A percentile compares a stretch with the other conserved stretches of the same genome.
Evolutionary conservation across 2,888 invertebrate species (phyloP).

Genomic region (Anagyrus pseudococci): DNA sequence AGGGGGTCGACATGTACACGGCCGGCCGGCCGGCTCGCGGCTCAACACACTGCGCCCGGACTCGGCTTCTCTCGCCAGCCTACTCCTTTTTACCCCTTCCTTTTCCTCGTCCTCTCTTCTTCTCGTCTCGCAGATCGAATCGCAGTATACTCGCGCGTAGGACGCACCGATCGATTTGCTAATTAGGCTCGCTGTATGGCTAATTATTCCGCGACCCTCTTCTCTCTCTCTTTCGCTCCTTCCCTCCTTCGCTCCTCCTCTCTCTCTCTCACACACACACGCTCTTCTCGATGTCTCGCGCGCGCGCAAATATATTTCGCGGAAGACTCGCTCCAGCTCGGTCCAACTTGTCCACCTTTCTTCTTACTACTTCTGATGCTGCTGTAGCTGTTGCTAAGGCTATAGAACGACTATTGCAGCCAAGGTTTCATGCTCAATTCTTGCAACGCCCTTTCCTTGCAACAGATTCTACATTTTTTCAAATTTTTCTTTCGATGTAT

Average conservation of each 20-base stretch:
- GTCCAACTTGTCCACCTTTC: too few relatives aligned
- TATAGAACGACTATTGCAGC: too few relatives aligned
- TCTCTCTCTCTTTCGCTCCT: not conserved
- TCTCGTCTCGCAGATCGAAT: slow-evolving; percentile 21
- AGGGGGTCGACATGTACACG: slow-evolving; percentile 32
- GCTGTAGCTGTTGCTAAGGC: too few relatives aligned
- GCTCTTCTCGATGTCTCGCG: not conserved
- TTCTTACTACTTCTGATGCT: too few relatives aligned
- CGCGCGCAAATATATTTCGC: not conserved
- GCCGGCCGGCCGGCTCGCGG: not conserved
- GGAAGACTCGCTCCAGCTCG: too few relatives aligned
- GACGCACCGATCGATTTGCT: slow-evolving; percentile 46
- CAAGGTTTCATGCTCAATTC: too few relatives aligned
- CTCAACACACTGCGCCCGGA: too few relatives aligned
- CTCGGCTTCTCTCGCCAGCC: not conserved
- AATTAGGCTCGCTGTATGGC: slow-evolving; percentile 48
- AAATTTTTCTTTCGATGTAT: too few relatives aligned
- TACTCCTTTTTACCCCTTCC: not conserved
- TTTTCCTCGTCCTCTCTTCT: too few relatives aligned
- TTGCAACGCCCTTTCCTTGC: too few relatives aligned
- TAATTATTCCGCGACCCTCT: slow-evolving; percentile 29
- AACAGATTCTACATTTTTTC: too few relatives aligned
- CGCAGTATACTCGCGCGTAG: slow-evolving; percentile 20
- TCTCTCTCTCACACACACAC: too few relatives aligned
- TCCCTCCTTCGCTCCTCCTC: not conserved